Evolutionary conservation across 1,140 invertebrate genomes (phyloP), one percentile per base, ranked within the genome.

Genomic region (Drosophila simulans): DNA sequence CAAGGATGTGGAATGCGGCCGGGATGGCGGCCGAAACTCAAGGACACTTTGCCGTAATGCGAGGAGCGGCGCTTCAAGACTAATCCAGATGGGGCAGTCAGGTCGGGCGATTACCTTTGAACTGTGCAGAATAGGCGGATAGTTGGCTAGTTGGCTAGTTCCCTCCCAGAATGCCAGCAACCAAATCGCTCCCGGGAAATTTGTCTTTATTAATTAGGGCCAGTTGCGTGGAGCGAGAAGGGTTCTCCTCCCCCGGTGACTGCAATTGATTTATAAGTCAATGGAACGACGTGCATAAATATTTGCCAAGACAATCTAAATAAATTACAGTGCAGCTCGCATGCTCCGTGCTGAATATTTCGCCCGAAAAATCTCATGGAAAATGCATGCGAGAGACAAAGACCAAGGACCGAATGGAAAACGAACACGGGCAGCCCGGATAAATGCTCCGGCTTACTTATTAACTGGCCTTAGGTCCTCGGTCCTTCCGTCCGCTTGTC

Each of bases 181-280:
- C 22, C 1, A 39, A 69, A 43, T 35, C 13, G 53, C 69, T 45
- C 60, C 52, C 40, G 60, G 68, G 70, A 72, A 73, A 73, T 73
- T 73, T 73, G 48, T 62, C 56, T 51, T 58, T 37, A 70, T 84
- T 84, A 84, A 84, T 84, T 84, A 85, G 60, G 55, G 70, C n/a
- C 42, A 43, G 39, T n/a, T 15, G 15, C 15, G 7, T 42, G 7
- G 15, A 15, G 17, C 7, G 15, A 5, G 39, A 0, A 5, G 15
- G 17, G 12, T 35, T 7, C 34, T 25, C 17, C 17, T n/a, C n/a
- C 5, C 40, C 45, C 35, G 11, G 17, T 42, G 65, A 17, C 20
- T 15, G 8, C 64, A 83, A 81, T 86, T 85, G 82, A 85, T 78
- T 86, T 85, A 86, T 75, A 86, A 85, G 86, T 82, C 83, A 85